Conservation (phyloP, 2,888 invertebrate species). For the Operophtera brumata region DNA sequence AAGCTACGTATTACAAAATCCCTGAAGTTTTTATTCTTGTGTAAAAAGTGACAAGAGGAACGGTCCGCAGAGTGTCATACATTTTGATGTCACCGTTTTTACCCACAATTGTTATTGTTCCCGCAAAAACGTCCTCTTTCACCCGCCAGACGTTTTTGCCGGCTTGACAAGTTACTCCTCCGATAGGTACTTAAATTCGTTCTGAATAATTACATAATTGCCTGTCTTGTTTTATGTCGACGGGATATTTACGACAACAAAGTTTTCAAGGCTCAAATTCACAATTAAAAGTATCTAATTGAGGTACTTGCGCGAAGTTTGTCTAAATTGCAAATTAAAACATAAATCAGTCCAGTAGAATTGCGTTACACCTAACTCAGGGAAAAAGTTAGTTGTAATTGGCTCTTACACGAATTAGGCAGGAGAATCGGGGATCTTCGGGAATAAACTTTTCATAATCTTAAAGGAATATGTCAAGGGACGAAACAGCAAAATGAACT, state of each 20-base stretch:
- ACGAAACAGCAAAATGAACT: slow-evolving; percentile 75
- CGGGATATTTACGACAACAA: slow-evolving; percentile 28
- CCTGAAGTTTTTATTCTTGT: slow-evolving; percentile 54
- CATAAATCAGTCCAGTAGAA: slow-evolving; percentile 61
- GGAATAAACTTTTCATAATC: slow-evolving; percentile 73
- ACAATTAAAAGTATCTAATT: slow-evolving; percentile 56
- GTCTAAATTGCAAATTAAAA: slow-evolving; percentile 52
- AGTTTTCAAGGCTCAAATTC: slow-evolving; percentile 37
- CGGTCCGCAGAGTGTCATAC: slow-evolving; percentile 64
- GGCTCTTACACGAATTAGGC: slow-evolving; percentile 69
- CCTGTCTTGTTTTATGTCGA: slow-evolving; percentile 39
- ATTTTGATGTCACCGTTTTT: slow-evolving; percentile 72
- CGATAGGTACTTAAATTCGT: slow-evolving; percentile 56
- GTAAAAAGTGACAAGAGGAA: slow-evolving; percentile 54
- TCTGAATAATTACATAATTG: slow-evolving; percentile 72
- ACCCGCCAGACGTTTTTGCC: slow-evolving; percentile 69
- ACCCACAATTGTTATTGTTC: slow-evolving; percentile 56
- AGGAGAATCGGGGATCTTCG: slow-evolving; percentile 41
- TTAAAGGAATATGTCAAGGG: slow-evolving; percentile 70
- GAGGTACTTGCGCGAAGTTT: slow-evolving; percentile 35
- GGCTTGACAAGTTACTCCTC: slow-evolving; percentile 62
- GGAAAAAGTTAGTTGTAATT: slow-evolving; percentile 57
- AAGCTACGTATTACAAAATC: slow-evolving; percentile 41
- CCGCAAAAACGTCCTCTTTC: slow-evolving; percentile 67
- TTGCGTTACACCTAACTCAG: slow-evolving; percentile 63